Base-by-base conservation (phyloP, 2,888 invertebrate species). In the Deroplatys truncata region DNA sequence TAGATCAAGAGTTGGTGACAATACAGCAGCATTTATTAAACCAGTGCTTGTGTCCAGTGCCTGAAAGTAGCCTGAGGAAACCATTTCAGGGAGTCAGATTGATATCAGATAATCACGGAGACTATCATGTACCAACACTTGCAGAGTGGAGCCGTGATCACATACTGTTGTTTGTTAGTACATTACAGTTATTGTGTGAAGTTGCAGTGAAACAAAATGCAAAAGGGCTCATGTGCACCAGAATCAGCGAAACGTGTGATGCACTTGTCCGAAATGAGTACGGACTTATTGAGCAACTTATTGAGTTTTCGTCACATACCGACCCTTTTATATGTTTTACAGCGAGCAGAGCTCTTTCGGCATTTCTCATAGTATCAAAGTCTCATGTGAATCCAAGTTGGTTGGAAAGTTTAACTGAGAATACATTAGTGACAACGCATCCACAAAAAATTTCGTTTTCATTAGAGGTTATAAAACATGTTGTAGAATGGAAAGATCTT, bases 401-500 rank as follows among this genome's bases (percentile, higher is more conserved):
- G 97, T 93, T 97, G 31, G 97, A 97, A 92, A 91, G 91, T 86
- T 90, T 93, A 25, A 96, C 96, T 0, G 96, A 96, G 92, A 97
- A 96, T 92, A 95, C 96, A 89, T 95, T 97, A 89, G 93, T 93
- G 82, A 93, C 94, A 3, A 92, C 93, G 56, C 93, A 93, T 10
- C 93, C 94, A 0, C 95, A 96, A 92, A 97, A 97, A 93, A 97
- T 98, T 93, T 96, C 97, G 92, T 98, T 98, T 93, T 97, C 97
- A 91, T 94, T 98, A 92, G 98, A 98, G 92, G 96, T 98, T 85
- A 96, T 98, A 88, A 97, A 97, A 92, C 95, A 97, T 91, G 97
- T 98, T 92, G 97, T 98, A 0, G 98, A 98, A 92, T 98, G 98
- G 96, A 98, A 97, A 92, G 98, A 98, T 93, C 94, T 96, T 49